Evolutionary conservation across 2,888 invertebrate species (phyloP), one percentile per base, ranked within the genome.

Genomic region (Dinocampus coccinellae): DNA sequence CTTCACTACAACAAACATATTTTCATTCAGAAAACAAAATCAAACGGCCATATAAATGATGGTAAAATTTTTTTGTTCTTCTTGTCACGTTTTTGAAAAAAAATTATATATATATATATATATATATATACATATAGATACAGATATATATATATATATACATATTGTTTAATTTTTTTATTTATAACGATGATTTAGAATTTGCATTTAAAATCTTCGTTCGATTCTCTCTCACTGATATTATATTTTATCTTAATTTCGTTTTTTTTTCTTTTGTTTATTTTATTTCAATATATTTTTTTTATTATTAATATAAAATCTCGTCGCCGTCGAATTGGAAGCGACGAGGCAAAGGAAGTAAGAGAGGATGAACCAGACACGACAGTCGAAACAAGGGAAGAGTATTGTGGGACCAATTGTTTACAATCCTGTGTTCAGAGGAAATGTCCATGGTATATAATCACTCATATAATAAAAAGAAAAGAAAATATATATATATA

Each of bases 1-100:
- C 80, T 80, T 83, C 80, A 84, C 87, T 87, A 86, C 82, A 86
- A 86, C 85, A 86, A 84, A 87, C 85, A 86, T 79, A 86, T 82
- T 82, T 58, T 80, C 82, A 84, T 84, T 83, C 85, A 84, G 78
- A 84, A 55, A 52, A 62, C 22, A 61, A 64, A 64, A 63, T 64
- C 34, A 52, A 67, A 66, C 57, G 47, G 16, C 58, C 42, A 47
- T 16, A 47, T 47, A 47, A 6, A n/a, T 16, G 16, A 20, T 47
- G 9, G 6, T 47, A 20, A 47, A 47, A 16, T 16, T 47, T 6
- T n/a, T 9, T 47, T n/a, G 6, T 47, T 42, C 13, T n/a, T 39
- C 16, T n/a, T 16, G 7, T 9, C 3, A 24, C n/a, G 16, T 63
- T 22, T 53, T 58, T 55, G n/a, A n/a, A n/a, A n/a, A n/a, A n/a